These are phyloP conservation scores for Charadrius vociferus DNA, from an alignment of 2,113 vertebrate species.

Conservation along the genomic window DNA sequence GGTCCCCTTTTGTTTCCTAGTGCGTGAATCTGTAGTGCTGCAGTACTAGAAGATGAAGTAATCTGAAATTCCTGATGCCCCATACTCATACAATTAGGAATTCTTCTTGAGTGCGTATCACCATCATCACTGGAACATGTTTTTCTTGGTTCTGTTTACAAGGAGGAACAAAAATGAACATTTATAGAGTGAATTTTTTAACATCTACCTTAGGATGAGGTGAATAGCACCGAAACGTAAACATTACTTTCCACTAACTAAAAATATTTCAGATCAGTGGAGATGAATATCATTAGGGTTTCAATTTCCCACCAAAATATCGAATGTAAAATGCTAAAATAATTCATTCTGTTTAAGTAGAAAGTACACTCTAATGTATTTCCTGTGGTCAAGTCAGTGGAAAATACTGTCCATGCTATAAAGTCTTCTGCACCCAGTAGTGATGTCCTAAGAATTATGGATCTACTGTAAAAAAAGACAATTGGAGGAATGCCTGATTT, in stretches of 20 bases:
- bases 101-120: neutral
- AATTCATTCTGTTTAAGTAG: neutral
- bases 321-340: neutral
- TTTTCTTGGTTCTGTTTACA: neutral
- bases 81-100: neutral
- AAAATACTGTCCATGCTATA: neutral
- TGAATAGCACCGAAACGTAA: neutral
- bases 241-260: neutral
- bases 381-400: neutral
- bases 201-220: neutral
- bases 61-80: neutral
- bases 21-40: neutral
- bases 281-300: neutral
- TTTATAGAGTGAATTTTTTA: neutral
- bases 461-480: neutral
- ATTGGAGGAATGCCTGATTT: neutral
- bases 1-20: neutral
- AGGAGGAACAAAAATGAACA: neutral
- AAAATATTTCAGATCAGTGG: neutral
- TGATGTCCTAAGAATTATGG: neutral
- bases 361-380: neutral
- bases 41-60: neutral
- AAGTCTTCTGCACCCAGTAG: neutral
- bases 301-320: neutral
- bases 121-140: neutral